Percentiles rank a stretch among this genome's conserved stretches.
Evolutionary conservation across 2,797 vertebrate genomes (phyloP).

Genomic region (Meda fulgida): DNA sequence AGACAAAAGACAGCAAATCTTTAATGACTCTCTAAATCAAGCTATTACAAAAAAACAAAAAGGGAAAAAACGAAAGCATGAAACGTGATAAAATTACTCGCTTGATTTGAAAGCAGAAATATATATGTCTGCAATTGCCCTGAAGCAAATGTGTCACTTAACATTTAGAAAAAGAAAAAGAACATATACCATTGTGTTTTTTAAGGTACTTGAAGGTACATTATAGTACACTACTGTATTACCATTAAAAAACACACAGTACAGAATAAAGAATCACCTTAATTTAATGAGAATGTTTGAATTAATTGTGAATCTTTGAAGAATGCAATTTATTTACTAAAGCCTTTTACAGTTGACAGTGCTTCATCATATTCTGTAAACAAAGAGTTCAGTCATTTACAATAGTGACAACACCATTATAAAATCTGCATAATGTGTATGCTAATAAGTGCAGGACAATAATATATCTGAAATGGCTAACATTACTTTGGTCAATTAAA

Average conservation of each 20-base stretch:
- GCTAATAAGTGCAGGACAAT: no score
- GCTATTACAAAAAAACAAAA: constrained; percentile 10
- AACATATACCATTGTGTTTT: not conserved
- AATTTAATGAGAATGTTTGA: not conserved
- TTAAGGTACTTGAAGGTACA: not conserved
- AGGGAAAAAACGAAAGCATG: constrained; percentile 5
- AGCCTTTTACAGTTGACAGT: not conserved
- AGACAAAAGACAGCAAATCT: constrained; percentile 44
- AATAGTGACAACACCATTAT: not conserved
- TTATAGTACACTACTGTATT: not conserved
- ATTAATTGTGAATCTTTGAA: not conserved
- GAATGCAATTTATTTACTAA: not conserved
- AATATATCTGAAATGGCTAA: no score
- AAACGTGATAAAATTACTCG: constrained; percentile 40
- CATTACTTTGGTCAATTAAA: no score
- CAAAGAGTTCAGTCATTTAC: not conserved
- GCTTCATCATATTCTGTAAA: not conserved
- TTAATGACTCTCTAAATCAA: constrained; percentile 54
- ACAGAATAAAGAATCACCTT: not conserved
- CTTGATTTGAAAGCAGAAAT: constrained; percentile 20
- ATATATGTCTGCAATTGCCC: constrained; percentile 17
- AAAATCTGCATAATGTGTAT: not conserved
- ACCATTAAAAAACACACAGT: not conserved
- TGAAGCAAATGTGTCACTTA: constrained; percentile 24
- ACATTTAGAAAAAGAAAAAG: not conserved